A percentile compares a stretch with the other conserved stretches of the same genome.
Evolutionary conservation across 2,113 vertebrate genomes (phyloP).

Genomic region (Alethe castanea): DNA sequence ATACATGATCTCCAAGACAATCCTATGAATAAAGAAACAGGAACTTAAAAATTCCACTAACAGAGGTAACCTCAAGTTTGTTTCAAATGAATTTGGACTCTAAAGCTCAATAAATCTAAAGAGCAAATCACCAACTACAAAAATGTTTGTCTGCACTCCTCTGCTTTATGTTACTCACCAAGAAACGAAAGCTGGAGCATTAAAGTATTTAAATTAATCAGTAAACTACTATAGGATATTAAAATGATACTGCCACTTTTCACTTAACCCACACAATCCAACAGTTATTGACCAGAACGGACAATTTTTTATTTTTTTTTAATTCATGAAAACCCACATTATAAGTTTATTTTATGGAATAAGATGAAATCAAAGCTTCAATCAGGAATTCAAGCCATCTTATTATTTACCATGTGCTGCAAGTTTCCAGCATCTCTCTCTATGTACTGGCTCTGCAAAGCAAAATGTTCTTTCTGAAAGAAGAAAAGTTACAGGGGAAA

Average conservation of each 20-base stretch:
- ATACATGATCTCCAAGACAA: not conserved
- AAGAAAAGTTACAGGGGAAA: not conserved
- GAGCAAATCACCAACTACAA: not conserved
- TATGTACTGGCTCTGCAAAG: slow-evolving; percentile 62
- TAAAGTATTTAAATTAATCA: not conserved
- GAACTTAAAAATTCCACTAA: not conserved
- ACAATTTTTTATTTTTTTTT: not conserved
- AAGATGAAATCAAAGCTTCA: not conserved
- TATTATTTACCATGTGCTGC: slow-evolving; percentile 64
- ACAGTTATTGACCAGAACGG: not conserved
- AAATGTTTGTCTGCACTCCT: not conserved
- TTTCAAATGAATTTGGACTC: not conserved
- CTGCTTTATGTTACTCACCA: not conserved
- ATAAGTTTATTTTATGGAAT: not conserved
- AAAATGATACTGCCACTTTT: not conserved
- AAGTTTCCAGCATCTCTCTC: slow-evolving; percentile 45
- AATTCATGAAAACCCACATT: not conserved
- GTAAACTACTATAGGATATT: not conserved
- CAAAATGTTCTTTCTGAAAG: slow-evolving; percentile 64
- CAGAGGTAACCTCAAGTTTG: not conserved
- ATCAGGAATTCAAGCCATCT: not conserved
- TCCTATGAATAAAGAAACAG: not conserved
- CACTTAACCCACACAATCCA: not conserved
- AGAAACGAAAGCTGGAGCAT: not conserved
- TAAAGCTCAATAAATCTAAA: not conserved